phyloP scores from a whole-genome alignment of 1,140 invertebrate species.

The Ceratosolen fusciceps region DNA sequence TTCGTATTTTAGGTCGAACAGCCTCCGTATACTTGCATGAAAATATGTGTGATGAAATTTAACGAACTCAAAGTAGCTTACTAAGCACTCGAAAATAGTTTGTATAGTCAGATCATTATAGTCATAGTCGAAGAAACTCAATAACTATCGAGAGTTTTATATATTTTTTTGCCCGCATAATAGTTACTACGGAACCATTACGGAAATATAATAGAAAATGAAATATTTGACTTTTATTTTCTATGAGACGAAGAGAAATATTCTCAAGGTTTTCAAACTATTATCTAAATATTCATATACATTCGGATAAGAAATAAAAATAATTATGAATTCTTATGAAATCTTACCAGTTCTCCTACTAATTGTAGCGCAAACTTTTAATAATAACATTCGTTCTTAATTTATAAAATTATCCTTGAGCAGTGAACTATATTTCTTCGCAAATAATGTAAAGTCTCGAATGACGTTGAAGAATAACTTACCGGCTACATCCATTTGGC shows the following conservation, averaged over 20 bases:
- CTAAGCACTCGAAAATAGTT: conserved; percentile 17
- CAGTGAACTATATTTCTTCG: not conserved
- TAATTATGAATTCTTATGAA: not conserved
- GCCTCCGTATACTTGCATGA: too few relatives aligned
- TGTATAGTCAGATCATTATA: not conserved
- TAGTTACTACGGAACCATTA: too few relatives aligned
- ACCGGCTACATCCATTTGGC: too few relatives aligned
- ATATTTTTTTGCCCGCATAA: conserved; percentile 22
- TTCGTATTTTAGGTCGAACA: not conserved
- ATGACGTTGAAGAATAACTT: too few relatives aligned
- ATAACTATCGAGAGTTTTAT: conserved; percentile 36
- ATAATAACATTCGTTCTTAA: not conserved
- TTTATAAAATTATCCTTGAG: not conserved
- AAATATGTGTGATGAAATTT: conserved; percentile 32
- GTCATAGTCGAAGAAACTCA: conserved; percentile 34
- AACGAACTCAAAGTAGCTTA: conserved; percentile 26
- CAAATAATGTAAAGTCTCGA: not conserved
- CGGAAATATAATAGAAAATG: not conserved
- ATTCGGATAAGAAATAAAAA: not conserved
- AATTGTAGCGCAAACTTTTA: not conserved
- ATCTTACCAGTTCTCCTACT: not conserved
- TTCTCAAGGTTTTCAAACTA: not conserved
- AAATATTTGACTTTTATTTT: not conserved
- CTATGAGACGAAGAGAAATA: not conserved
- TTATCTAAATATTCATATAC: not conserved